phyloP scores from a whole-genome alignment of 1,140 invertebrate species.

The Carposina sasakii region DNA sequence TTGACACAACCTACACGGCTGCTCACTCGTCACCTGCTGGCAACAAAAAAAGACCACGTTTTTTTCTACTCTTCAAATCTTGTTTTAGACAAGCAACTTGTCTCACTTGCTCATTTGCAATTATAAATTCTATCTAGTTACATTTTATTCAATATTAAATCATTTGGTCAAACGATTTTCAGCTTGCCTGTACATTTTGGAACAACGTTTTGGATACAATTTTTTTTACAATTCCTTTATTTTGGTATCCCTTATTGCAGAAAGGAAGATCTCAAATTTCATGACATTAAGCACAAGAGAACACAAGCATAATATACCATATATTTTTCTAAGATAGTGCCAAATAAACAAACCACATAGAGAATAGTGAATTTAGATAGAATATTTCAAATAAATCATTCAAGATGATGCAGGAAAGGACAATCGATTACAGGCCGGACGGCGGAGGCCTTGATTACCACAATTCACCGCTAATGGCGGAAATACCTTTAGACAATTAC shows the following conservation, averaged over 20 bases:
- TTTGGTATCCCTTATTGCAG: constrained; percentile 50
- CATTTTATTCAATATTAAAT: no score
- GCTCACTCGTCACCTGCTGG: constrained; percentile 61
- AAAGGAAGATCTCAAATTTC: constrained; percentile 66
- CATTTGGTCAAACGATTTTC: no score
- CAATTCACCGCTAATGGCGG: constrained; percentile 75
- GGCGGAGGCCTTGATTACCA: constrained; percentile 74
- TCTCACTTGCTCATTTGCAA: neutral
- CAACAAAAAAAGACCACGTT: constrained; percentile 44
- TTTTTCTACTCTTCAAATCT: constrained; percentile 55
- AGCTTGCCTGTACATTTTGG: no score
- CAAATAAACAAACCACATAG: constrained; percentile 50
- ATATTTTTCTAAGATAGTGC: constrained; percentile 68
- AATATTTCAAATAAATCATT: constrained; percentile 39
- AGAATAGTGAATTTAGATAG: constrained; percentile 61
- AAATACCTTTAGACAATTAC: constrained; percentile 75
- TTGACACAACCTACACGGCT: constrained; percentile 67
- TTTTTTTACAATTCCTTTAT: constrained; percentile 37
- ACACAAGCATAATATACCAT: constrained; percentile 37
- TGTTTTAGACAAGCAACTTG: constrained; percentile 49
- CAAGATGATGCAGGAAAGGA: constrained; percentile 75
- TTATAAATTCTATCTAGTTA: no score
- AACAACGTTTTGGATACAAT: constrained; percentile 26
- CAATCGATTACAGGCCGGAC: constrained; percentile 73
- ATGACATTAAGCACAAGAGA: constrained; percentile 53